Percentiles rank a stretch among this genome's conserved stretches.
Conservation (phyloP, 2,113 vertebrate species). For the Mustela nigripes region DNA sequence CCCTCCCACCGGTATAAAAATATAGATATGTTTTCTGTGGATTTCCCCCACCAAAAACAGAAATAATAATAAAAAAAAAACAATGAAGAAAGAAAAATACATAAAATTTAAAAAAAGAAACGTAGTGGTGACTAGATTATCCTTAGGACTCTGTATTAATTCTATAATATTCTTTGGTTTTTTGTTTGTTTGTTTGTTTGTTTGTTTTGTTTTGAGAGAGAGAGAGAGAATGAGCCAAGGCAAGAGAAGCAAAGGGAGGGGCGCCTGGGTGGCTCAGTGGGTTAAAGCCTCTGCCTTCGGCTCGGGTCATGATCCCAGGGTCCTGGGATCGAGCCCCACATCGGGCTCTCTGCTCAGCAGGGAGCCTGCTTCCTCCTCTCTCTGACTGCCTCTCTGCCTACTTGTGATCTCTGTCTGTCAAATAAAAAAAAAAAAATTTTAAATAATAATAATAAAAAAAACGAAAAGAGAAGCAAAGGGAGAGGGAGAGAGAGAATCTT, state of each 20-base stretch:
- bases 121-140: conserved; percentile 90
- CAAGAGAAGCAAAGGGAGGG: background rate
- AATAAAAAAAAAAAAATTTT: too few species aligned
- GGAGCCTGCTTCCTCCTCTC: too few species aligned
- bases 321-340: too few species aligned
- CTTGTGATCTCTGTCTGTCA: too few species aligned
- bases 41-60: conserved; percentile 37
- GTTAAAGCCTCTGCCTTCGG: too few species aligned
- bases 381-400: too few species aligned
- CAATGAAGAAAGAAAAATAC: background rate
- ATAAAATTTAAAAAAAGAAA: conserved; percentile 41
- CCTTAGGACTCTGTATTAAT: conserved; percentile 90
- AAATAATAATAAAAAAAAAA: background rate
- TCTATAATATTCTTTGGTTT: conserved; percentile 86
- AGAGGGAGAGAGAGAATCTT: background rate
- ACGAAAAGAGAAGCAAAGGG: background rate
- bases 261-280: too few species aligned
- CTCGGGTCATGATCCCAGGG: too few species aligned
- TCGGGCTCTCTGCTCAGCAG: too few species aligned
- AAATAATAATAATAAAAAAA: too few species aligned
- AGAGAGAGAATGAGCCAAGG: background rate
- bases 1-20: conserved; percentile 77
- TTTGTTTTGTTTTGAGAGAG: background rate
- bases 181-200: too few species aligned
- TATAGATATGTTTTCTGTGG: conserved; percentile 74